Conservation (phyloP, 1,140 invertebrate species). For the Babylonia areolata region DNA sequence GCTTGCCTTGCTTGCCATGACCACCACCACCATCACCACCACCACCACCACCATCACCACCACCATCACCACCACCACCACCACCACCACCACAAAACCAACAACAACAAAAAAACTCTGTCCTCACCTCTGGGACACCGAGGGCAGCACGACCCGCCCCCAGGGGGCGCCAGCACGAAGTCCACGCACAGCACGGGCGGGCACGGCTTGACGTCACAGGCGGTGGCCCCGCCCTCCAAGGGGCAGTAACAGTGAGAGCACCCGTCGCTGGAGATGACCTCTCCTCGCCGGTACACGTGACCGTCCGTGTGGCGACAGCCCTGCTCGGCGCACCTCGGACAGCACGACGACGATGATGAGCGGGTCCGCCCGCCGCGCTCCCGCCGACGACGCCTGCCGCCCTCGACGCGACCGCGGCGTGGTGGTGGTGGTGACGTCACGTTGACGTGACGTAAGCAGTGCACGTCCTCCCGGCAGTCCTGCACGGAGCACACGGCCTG, state of each 20-base stretch:
- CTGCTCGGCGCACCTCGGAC: slow-evolving; percentile 34
- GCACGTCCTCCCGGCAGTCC: slow-evolving; percentile 31
- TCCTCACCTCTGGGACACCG: slow-evolving; percentile 31
- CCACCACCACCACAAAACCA: no score
- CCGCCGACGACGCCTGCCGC: no score
- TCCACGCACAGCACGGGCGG: slow-evolving; percentile 26
- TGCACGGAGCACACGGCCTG: slow-evolving; percentile 24
- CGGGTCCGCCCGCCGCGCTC: no score
- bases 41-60: no score
- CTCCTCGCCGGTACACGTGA: slow-evolving; percentile 26
- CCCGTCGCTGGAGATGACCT: slow-evolving; percentile 17
- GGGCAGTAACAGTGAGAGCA: slow-evolving; percentile 41
- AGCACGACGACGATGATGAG: no score
- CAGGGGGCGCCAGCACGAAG: background rate
- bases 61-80: no score
- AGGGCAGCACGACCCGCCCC: slow-evolving; percentile 40
- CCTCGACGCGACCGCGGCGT: no score
- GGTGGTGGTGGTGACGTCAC: background rate
- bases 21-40: no score
- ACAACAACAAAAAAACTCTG: no score
- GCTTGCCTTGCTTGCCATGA: no score
- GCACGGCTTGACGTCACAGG: slow-evolving; percentile 38
- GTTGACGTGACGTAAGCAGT: slow-evolving; percentile 30
- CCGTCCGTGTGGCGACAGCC: slow-evolving; percentile 41
- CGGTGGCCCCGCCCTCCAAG: slow-evolving; percentile 18